Percentiles rank a stretch among this genome's conserved stretches.
These are phyloP conservation scores for Pantala flavescens DNA, from an alignment of 1,140 invertebrate genomes.

Conservation along the genomic window DNA sequence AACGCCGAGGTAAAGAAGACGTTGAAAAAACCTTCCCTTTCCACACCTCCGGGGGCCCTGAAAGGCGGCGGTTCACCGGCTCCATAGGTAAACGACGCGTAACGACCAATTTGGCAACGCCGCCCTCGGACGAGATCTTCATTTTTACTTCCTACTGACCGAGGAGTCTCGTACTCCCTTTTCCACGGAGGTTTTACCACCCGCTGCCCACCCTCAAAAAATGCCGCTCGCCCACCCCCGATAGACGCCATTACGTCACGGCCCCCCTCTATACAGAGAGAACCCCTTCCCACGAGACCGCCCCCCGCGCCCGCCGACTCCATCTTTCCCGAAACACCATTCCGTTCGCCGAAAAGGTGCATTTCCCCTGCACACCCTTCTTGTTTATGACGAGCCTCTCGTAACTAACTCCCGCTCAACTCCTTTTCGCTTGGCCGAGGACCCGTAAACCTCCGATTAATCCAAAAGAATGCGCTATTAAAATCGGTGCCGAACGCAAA, in stretches of 20 bases:
- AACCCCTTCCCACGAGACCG: not conserved
- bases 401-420: not conserved
- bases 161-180: not conserved
- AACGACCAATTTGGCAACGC: not conserved
- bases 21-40: too few species aligned
- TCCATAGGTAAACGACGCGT: constrained; percentile 3
- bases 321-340: not conserved
- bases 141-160: not conserved
- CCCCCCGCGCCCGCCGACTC: not conserved
- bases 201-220: not conserved
- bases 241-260: not conserved
- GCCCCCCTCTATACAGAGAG: not conserved
- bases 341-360: not conserved
- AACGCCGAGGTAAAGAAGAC: too few species aligned
- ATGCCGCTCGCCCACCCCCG: not conserved
- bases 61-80: not conserved
- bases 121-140: not conserved
- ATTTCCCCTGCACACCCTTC: not conserved
- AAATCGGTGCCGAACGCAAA: not conserved
- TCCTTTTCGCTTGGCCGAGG: not conserved
- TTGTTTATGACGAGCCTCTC: not conserved
- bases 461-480: not conserved
- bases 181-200: not conserved
- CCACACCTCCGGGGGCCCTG: not conserved
- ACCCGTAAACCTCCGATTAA: not conserved